phyloP scores from a whole-genome alignment of 2,888 invertebrate species.

The Idaea straminata region DNA sequence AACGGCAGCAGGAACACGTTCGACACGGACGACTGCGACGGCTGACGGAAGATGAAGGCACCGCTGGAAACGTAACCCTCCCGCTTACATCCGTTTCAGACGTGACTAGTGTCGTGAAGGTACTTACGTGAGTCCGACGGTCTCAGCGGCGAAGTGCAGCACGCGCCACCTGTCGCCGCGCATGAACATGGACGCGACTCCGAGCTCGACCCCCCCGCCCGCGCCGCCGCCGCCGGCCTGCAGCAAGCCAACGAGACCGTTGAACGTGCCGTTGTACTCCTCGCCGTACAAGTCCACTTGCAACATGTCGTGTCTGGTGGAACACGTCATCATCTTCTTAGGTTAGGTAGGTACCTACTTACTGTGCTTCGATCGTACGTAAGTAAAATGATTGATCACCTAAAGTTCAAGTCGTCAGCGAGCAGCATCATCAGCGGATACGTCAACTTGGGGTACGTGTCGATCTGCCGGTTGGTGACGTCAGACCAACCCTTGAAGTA shows the following conservation, averaged over 20 bases:
- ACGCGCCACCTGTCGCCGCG: constrained; percentile 75
- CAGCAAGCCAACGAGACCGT: constrained; percentile 78
- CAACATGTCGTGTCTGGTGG: constrained; percentile 47
- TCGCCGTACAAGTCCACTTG: constrained; percentile 75
- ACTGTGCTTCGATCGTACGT: neutral
- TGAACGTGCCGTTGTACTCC: constrained; percentile 78
- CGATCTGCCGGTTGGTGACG: constrained; percentile 53
- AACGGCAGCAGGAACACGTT: constrained; percentile 83
- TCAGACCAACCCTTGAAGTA: constrained; percentile 61
- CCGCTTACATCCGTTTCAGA: neutral
- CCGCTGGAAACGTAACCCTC: constrained; percentile 51
- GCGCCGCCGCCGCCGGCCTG: constrained; percentile 62
- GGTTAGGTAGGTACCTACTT: neutral
- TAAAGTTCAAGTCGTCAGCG: constrained; percentile 56
- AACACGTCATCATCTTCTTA: neutral
- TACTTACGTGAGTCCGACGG: constrained; percentile 58
- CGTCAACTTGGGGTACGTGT: constrained; percentile 63
- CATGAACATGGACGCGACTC: constrained; percentile 76
- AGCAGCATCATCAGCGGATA: constrained; percentile 60
- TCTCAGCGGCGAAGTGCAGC: constrained; percentile 77
- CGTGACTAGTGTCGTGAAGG: neutral
- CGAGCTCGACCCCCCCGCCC: constrained; percentile 79
- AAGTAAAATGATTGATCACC: constrained; percentile 31
- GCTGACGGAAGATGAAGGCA: constrained; percentile 82
- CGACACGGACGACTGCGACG: constrained; percentile 79